Conservation (phyloP, 37 sponge, comb jelly and placozoan genomes). For the Ephydatia muelleri region DNA sequence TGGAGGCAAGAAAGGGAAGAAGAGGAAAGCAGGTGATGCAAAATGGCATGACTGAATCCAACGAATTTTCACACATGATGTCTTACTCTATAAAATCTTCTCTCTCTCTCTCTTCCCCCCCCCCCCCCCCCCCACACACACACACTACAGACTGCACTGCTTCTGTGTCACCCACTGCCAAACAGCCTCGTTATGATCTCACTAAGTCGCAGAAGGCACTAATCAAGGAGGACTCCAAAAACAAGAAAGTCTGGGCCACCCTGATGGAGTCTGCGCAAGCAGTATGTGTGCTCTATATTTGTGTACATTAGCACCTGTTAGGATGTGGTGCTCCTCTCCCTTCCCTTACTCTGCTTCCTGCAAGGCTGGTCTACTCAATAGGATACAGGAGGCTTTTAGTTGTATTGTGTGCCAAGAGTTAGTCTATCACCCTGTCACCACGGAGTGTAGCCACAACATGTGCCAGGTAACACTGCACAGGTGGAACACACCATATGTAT, state of each 20-base stretch:
- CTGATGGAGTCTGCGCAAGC: constrained; percentile 34
- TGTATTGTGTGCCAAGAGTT: constrained; percentile 91
- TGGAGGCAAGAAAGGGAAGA: constrained; percentile 17
- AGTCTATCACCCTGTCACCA: constrained; percentile 83
- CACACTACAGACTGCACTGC: not conserved
- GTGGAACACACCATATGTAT: not conserved
- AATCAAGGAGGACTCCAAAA: constrained; percentile 62
- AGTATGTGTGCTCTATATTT: not conserved
- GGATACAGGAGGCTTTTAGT: constrained; percentile 72
- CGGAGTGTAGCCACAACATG: constrained; percentile 78
- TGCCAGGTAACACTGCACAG: constrained; percentile 68
- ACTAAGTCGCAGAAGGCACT: constrained; percentile 50
- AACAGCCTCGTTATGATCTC: constrained; percentile 72
- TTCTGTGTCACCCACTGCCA: constrained; percentile 5
- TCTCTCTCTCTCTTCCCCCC: not conserved
- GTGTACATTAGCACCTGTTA: not conserved
- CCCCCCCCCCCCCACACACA: not conserved
- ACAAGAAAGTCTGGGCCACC: constrained; percentile 75
- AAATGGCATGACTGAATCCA: constrained; percentile 18
- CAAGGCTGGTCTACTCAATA: constrained; percentile 60
- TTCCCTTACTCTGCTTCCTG: not conserved
- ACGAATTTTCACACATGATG: not conserved
- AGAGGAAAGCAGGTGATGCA: constrained; percentile 13
- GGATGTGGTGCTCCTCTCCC: constrained; percentile 1
- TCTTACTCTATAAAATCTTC: not conserved